Base-by-base conservation (phyloP, 2,113 vertebrate species). In the Rafetus swinhoei region DNA sequence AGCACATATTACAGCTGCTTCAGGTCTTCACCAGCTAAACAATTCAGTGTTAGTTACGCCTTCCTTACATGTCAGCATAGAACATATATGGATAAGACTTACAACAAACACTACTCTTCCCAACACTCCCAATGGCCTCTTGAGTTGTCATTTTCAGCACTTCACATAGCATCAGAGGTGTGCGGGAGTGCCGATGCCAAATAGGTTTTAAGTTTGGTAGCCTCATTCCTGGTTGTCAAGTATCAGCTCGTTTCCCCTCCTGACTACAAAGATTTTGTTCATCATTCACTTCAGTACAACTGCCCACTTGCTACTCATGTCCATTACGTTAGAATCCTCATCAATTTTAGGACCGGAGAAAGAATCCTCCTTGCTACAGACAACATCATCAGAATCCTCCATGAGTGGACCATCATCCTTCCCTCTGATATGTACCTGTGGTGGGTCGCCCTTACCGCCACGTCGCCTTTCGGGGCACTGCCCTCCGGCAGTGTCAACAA, bases 291-390 rank as follows among this genome's bases (percentile, higher is more conserved):
- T 92, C 76, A 92, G 74, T 59, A 79, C 27, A 74, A 92, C 87
- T 96, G 88, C 82, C 83, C 9, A 8, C 16, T 21, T 57, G n/a
- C 79, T 45, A 29, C 25, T 72, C 65, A 72, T 16, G 65, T 8
- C 16, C n/a, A 72, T 72, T 80, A 59, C 89, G 94, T 93, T 93
- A 91, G 91, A 82, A 95, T 79, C n/a, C 87, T 92, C 94, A 95
- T 95, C 94, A 86, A 95, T 94, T 94, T 90, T 91, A 87, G 85
- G 50, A 82, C 85, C 53, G 74, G 96, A 95, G 88, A 97, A 94
- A 94, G 84, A 90, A 95, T 96, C 93, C 93, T 93, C 94, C 93
- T 90, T 87, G 95, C 90, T 91, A 94, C 90, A 95, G 93, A 95
- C 79, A 96, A 90, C 14, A 52, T 4, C 29, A 91, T 80, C 72